Evolutionary conservation across 2,113 vertebrate species (phyloP).

Genomic region (Pan troglodytes): NHGRI_mPanTro3-v2.1_pri NC_072404.2:13896501-13897000

Average conservation of each 20-base stretch:
- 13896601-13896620: not conserved
- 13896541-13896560: not conserved
- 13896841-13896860: conserved; percentile 9
- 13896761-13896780: not conserved
- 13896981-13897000: not conserved
- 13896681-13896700: too few relatives aligned
- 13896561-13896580: not conserved
- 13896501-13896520: not conserved
- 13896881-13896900: not conserved
- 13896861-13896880: not conserved
- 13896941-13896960: not conserved
- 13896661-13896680: too few relatives aligned
- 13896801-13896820: not conserved
- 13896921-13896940: not conserved
- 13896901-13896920: not conserved
- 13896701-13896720: too few relatives aligned
- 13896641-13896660: not conserved
- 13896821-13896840: not conserved
- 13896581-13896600: not conserved
- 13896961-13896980: not conserved
- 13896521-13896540: not conserved
- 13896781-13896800: not conserved
- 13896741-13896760: not conserved
- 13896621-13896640: conserved; percentile 2
- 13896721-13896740: not conserved